phyloP scores from a whole-genome alignment of 2,797 vertebrate genomes.

The Pygocentrus nattereri region DNA sequence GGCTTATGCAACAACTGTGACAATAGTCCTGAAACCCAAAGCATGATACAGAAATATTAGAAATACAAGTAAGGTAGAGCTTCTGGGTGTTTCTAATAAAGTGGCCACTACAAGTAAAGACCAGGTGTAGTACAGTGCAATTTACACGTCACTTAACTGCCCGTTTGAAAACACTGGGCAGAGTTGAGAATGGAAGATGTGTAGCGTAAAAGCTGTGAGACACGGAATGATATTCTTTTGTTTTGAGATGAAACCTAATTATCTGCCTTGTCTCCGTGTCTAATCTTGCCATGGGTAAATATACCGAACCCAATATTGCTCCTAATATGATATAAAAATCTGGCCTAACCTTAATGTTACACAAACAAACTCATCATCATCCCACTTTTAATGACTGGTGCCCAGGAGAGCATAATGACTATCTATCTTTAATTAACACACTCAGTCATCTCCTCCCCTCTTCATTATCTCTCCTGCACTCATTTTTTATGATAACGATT shows the following conservation, averaged over 20 bases:
- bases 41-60: too few relatives aligned
- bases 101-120: too few relatives aligned
- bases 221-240: background rate
- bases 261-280: background rate
- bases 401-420: slow-evolving; percentile 58
- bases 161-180: background rate
- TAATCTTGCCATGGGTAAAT: slow-evolving; percentile 10
- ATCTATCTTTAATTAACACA: slow-evolving; percentile 71
- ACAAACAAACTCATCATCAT: slow-evolving; percentile 63
- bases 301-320: slow-evolving; percentile 15
- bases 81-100: too few relatives aligned
- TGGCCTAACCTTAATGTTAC: slow-evolving; percentile 30
- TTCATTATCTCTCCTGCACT: slow-evolving; percentile 73
- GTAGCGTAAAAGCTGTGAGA: too few relatives aligned
- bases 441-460: slow-evolving; percentile 70
- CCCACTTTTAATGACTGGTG: slow-evolving; percentile 59
- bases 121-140: too few relatives aligned
- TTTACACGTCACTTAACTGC: too few relatives aligned
- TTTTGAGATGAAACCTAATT: background rate
- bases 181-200: background rate
- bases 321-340: slow-evolving; percentile 26
- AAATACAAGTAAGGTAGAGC: too few relatives aligned
- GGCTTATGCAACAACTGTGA: too few relatives aligned
- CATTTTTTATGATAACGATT: slow-evolving; percentile 72
- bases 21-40: too few relatives aligned